Percentiles rank a stretch among this genome's conserved stretches.
Evolutionary conservation across 2,113 vertebrate genomes (phyloP).

Genomic region (Gymnarchus niloticus): DNA sequence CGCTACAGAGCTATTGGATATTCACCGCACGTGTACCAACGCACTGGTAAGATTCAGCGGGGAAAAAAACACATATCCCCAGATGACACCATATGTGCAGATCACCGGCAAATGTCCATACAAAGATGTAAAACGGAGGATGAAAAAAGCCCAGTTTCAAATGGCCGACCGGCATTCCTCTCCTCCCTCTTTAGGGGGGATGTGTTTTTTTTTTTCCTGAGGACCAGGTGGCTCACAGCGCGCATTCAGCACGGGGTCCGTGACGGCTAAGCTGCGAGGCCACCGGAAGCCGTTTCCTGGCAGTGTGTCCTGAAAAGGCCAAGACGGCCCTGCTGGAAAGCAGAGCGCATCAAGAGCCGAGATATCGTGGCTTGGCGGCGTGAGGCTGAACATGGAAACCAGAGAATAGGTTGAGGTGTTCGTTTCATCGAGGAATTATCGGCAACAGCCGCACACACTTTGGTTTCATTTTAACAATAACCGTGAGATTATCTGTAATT

Average conservation of each 20-base stretch:
- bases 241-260: background rate
- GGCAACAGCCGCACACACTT: background rate
- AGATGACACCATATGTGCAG: slow-evolving; percentile 3
- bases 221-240: slow-evolving; percentile 19
- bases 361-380: background rate
- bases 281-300: background rate
- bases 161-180: slow-evolving; percentile 3
- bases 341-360: background rate
- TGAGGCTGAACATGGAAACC: background rate
- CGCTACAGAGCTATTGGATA: background rate
- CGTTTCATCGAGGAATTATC: background rate
- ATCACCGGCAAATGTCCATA: background rate
- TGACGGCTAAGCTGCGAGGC: background rate
- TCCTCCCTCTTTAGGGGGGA: background rate
- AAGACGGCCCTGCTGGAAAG: background rate
- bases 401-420: background rate
- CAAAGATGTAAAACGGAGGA: background rate
- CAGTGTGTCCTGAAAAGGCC: background rate
- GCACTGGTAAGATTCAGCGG: background rate
- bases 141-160: background rate
- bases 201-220: background rate
- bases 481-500: background rate
- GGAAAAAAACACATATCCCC: slow-evolving; percentile 1
- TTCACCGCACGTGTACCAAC: background rate
- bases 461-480: background rate